Conservation (phyloP, 2,113 vertebrate species). For the Pollimyrus isidori region DNA sequence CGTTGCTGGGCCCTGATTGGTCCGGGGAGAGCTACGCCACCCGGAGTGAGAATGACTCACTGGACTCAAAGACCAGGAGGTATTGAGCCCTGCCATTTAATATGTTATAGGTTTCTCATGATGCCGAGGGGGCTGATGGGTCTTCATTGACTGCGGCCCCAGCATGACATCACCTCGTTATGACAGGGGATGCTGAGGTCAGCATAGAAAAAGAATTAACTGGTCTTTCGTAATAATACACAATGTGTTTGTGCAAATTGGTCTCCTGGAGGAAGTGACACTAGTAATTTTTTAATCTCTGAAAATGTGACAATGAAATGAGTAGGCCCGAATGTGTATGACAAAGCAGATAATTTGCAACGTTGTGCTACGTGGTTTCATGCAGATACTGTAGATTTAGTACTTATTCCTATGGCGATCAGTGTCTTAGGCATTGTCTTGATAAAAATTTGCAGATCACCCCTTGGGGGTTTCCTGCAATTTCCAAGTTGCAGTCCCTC, state of each 20-base stretch:
- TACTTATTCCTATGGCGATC: neutral
- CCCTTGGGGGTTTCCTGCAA: neutral
- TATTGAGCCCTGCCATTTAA: conserved; percentile 18
- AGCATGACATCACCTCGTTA: neutral
- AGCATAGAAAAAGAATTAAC: neutral
- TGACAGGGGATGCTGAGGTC: neutral
- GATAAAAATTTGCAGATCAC: neutral
- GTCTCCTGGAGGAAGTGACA: neutral
- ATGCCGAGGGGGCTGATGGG: neutral
- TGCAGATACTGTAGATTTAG: neutral
- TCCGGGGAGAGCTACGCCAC: conserved; percentile 32
- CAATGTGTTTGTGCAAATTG: neutral
- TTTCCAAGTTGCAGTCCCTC: neutral
- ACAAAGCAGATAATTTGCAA: neutral
- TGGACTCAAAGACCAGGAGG: conserved; percentile 59
- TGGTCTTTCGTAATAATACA: neutral
- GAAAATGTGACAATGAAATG: neutral
- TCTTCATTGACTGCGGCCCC: neutral
- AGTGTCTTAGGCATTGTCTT: neutral
- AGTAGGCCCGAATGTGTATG: neutral
- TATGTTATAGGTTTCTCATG: neutral
- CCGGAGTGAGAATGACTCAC: conserved; percentile 45
- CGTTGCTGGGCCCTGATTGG: conserved; percentile 47
- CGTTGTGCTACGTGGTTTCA: neutral
- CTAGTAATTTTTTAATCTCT: neutral